Evolutionary conservation across 2,113 vertebrate species (phyloP).

Genomic region (Lipotes vexillifer): DNA sequence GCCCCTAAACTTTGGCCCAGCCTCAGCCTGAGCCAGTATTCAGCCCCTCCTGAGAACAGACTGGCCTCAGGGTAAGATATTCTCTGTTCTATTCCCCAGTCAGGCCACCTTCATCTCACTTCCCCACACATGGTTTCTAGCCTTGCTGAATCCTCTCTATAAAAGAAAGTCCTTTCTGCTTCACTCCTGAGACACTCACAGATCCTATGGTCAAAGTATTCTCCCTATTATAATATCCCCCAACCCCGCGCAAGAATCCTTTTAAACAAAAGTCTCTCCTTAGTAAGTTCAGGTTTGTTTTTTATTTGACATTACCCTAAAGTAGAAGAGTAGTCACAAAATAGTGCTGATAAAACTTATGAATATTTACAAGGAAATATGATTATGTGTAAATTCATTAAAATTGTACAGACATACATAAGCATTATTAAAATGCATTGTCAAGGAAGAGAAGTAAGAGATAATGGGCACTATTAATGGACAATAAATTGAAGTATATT

Average conservation of each 20-base stretch:
- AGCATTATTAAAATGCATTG: neutral
- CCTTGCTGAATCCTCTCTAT: neutral
- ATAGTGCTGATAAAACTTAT: neutral
- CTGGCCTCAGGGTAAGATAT: neutral
- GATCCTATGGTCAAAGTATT: neutral
- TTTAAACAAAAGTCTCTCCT: neutral
- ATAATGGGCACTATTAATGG: neutral
- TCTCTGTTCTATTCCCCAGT: neutral
- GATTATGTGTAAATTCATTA: neutral
- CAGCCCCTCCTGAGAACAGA: neutral
- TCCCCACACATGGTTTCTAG: accelerated
- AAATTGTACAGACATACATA: neutral
- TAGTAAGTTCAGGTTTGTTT: neutral
- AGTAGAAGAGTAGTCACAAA: neutral
- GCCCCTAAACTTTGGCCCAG: neutral
- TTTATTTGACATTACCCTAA: neutral
- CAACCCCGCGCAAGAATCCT: neutral
- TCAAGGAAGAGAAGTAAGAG: neutral
- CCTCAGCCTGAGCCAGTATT: neutral
- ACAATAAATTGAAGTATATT: neutral
- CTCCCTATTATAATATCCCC: neutral
- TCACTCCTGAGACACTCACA: neutral
- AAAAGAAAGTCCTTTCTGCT: neutral
- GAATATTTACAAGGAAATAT: neutral
- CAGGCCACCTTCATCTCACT: neutral